These are phyloP conservation scores for Schizopygopsis pylzovi DNA, from an alignment of 2,797 vertebrate genomes.

Conservation along the genomic window DNA sequence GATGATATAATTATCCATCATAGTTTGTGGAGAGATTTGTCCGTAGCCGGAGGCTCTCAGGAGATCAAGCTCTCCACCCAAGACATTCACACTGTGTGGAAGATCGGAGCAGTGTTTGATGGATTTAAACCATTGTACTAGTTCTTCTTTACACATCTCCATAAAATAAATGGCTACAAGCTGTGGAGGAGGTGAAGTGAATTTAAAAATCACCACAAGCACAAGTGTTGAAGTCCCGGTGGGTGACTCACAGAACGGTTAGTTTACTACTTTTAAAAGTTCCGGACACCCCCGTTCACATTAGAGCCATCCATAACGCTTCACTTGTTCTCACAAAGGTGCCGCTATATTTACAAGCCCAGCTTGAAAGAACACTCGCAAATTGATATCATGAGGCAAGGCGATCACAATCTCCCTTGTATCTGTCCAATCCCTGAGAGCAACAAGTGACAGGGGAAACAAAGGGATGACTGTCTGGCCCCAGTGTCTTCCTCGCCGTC, in stretches of 20 bases:
- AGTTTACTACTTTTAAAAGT: conserved; percentile 7
- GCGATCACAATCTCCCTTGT: conserved; percentile 53
- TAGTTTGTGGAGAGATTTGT: conserved; percentile 39
- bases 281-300: conserved; percentile 7
- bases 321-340: conserved; percentile 25
- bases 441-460: conserved; percentile 55
- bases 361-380: conserved; percentile 42
- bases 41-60: conserved; percentile 18
- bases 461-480: conserved; percentile 54
- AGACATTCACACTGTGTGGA: conserved; percentile 7
- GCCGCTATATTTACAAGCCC: conserved; percentile 37
- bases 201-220: neutral
- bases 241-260: neutral
- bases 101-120: neutral
- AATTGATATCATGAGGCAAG: conserved; percentile 55
- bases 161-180: neutral
- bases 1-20: conserved; percentile 58
- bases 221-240: neutral
- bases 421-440: conserved; percentile 50
- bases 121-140: conserved; percentile 9
- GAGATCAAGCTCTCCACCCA: conserved; percentile 29
- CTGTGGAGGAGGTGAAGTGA: neutral
- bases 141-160: neutral
- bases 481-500: conserved; percentile 50
- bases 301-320: conserved; percentile 6